Conservation (phyloP, 2,888 invertebrate genomes). For the Teinopalpus imperialis region DNA sequence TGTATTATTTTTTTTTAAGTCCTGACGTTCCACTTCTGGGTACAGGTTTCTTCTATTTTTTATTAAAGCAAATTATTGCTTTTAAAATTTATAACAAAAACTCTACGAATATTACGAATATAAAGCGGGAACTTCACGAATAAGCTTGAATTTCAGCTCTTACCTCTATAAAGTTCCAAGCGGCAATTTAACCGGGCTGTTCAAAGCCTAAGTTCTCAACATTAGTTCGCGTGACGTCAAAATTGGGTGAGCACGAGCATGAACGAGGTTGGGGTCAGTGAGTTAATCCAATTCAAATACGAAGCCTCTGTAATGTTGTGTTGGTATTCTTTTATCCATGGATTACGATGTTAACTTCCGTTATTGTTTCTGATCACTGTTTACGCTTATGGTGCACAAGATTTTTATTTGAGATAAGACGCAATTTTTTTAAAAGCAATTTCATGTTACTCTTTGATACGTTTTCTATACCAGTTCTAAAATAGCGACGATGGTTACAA, state of each 20-base stretch:
- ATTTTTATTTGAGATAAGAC: too few relatives aligned
- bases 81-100: too few relatives aligned
- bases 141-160: constrained; percentile 6
- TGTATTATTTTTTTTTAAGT: too few relatives aligned
- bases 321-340: constrained; percentile 25
- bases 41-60: too few relatives aligned
- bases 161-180: constrained; percentile 12
- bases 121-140: background rate
- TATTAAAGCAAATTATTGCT: too few relatives aligned
- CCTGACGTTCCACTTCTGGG: too few relatives aligned
- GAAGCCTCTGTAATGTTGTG: constrained; percentile 40
- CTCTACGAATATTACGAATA: too few relatives aligned
- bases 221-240: constrained; percentile 49
- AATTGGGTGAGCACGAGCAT: constrained; percentile 43
- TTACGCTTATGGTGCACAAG: too few relatives aligned
- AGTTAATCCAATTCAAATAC: constrained; percentile 45
- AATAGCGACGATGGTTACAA: too few relatives aligned
- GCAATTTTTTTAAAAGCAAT: too few relatives aligned
- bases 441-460: too few relatives aligned
- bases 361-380: constrained; percentile 8
- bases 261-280: constrained; percentile 48
- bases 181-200: constrained; percentile 15
- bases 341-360: constrained; percentile 18
- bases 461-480: too few relatives aligned
- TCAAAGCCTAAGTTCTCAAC: constrained; percentile 16